These are phyloP conservation scores for Drosophila setifemur DNA, from an alignment of 1,140 invertebrate genomes.

Conservation along the genomic window DNA sequence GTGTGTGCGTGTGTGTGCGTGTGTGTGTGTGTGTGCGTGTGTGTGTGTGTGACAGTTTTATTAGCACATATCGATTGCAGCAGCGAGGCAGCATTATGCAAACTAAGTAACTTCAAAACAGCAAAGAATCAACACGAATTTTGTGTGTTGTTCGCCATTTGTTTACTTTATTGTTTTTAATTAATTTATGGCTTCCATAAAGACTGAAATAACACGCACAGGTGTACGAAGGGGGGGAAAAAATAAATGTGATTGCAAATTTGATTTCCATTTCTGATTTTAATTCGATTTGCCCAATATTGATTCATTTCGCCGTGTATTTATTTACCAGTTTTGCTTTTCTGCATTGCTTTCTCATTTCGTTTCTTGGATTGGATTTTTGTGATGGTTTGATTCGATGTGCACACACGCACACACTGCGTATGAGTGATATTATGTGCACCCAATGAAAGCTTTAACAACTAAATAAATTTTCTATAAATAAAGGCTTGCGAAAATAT, in stretches of 20 bases:
- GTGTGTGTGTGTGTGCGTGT: neutral
- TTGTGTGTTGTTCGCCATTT: constrained; percentile 1
- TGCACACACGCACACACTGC: no score
- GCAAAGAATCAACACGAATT: constrained; percentile 14
- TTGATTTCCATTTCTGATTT: constrained; percentile 51
- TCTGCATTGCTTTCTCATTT: neutral
- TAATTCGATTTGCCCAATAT: constrained; percentile 43
- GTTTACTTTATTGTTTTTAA: constrained; percentile 40
- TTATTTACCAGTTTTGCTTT: constrained; percentile 5
- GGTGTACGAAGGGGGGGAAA: neutral
- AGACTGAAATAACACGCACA: neutral
- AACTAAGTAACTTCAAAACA: constrained; percentile 39
- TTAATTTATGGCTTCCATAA: constrained; percentile 37
- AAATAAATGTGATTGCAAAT: constrained; percentile 35
- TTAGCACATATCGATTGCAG: constrained; percentile 54
- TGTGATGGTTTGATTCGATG: neutral
- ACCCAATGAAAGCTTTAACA: no score
- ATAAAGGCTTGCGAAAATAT: no score
- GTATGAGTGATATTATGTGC: no score
- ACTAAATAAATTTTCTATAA: no score
- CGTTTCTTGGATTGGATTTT: neutral
- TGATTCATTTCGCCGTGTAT: constrained; percentile 36
- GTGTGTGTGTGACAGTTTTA: constrained; percentile 32
- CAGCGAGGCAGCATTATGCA: constrained; percentile 42
- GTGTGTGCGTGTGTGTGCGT: no score